Percentiles rank a stretch among this genome's conserved stretches.
phyloP scores from a whole-genome alignment of 2,888 invertebrate species.

The Lochmaea capreae region DNA sequence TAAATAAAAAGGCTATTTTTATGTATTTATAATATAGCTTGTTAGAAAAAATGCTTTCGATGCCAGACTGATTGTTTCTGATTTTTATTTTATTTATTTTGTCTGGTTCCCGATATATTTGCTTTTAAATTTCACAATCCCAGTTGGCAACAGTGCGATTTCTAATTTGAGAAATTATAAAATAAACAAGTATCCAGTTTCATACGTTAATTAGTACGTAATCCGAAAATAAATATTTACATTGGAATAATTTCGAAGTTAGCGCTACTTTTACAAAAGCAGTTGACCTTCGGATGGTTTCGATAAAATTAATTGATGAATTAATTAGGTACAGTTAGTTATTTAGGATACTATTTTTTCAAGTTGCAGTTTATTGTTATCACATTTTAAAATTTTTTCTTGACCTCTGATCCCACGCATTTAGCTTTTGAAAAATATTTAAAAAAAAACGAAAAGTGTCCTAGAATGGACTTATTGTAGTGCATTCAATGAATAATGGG shows the following conservation, averaged over 20 bases:
- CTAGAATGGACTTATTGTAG: no score
- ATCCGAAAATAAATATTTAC: conserved; percentile 12
- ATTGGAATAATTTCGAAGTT: conserved; percentile 8
- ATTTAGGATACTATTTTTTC: neutral
- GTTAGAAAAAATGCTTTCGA: neutral
- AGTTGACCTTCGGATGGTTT: neutral
- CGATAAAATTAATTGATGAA: neutral
- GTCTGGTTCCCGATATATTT: neutral
- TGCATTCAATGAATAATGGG: no score
- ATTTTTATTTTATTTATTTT: conserved; percentile 6
- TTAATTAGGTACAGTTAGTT: neutral
- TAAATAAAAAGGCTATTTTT: neutral
- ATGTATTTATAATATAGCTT: neutral
- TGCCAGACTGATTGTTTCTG: neutral
- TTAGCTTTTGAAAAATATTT: no score
- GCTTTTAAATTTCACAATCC: conserved; percentile 8
- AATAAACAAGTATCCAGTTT: conserved; percentile 14
- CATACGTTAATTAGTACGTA: conserved; percentile 12
- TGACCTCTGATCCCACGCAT: neutral
- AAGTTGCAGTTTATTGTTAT: neutral
- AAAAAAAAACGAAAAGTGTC: no score
- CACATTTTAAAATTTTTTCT: neutral
- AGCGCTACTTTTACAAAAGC: neutral
- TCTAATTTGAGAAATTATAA: conserved; percentile 15
- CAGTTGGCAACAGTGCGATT: conserved; percentile 12